Percentiles rank a stretch among this genome's conserved stretches.
phyloP scores from a whole-genome alignment of 2,797 vertebrate genomes.

The Lepus oiostolus region DNA sequence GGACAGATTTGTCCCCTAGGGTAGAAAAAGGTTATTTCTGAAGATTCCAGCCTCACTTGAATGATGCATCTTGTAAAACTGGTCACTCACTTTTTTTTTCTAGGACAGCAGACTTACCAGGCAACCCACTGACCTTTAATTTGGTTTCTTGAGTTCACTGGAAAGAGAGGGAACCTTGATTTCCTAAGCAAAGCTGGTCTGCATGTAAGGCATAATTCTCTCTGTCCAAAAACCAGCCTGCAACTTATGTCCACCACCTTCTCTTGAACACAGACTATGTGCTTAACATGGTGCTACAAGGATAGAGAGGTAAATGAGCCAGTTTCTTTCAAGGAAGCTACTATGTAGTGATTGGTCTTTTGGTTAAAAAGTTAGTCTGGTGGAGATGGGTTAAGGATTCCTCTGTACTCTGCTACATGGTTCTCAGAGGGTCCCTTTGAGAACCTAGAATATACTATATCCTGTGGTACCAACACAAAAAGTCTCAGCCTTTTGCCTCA shows the following conservation, averaged over 20 bases:
- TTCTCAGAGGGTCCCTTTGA: neutral
- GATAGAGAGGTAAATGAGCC: slow-evolving; percentile 5
- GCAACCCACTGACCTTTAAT: slow-evolving; percentile 53
- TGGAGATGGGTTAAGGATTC: slow-evolving; percentile 32
- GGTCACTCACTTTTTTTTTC: neutral
- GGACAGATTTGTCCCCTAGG: slow-evolving; percentile 70
- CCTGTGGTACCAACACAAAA: slow-evolving; percentile 4
- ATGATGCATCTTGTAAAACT: slow-evolving; percentile 61
- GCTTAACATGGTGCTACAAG: neutral
- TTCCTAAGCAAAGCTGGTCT: slow-evolving; percentile 30
- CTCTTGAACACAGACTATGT: slow-evolving; percentile 5
- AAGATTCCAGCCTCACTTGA: slow-evolving; percentile 59
- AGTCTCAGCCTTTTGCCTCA: slow-evolving; percentile 26
- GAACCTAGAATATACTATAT: slow-evolving; percentile 43
- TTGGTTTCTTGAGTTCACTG: slow-evolving; percentile 37
- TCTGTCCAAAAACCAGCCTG: slow-evolving; percentile 9
- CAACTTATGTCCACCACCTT: neutral
- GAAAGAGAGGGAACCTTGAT: neutral
- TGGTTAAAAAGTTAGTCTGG: slow-evolving; percentile 30
- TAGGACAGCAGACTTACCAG: slow-evolving; percentile 26
- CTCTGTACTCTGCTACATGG: neutral
- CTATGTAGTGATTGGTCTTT: neutral
- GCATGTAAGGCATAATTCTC: neutral
- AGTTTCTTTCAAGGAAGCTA: slow-evolving; percentile 11
- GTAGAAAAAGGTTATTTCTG: slow-evolving; percentile 73